A percentile compares a stretch with the other conserved stretches of the same genome.
phyloP scores from a whole-genome alignment of 2,888 invertebrate genomes.

The Hololepta plana region DNA sequence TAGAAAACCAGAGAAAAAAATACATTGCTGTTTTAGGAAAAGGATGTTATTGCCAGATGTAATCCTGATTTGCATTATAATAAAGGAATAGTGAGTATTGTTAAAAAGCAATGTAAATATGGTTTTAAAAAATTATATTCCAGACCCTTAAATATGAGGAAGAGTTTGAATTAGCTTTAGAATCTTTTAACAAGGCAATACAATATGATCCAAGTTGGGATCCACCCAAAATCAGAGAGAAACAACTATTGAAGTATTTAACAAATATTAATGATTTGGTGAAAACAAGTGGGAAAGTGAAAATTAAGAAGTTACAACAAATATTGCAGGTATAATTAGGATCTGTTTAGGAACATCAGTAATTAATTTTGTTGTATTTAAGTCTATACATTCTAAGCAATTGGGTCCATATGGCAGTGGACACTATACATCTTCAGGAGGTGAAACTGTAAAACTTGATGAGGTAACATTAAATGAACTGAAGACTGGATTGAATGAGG shows the following conservation, averaged over 20 bases:
- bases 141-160: constrained; percentile 68
- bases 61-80: constrained; percentile 72
- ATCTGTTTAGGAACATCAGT: background rate
- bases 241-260: constrained; percentile 45
- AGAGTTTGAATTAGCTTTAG: constrained; percentile 49
- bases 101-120: constrained; percentile 3
- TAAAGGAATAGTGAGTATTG: constrained; percentile 57
- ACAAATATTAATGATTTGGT: constrained; percentile 43
- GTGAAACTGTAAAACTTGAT: constrained; percentile 32
- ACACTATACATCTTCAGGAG: constrained; percentile 31
- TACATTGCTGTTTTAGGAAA: constrained; percentile 32
- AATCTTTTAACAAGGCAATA: constrained; percentile 47
- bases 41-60: constrained; percentile 48
- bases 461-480: constrained; percentile 34
- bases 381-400: constrained; percentile 48
- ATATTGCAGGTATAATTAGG: constrained; percentile 38
- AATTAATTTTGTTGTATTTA: constrained; percentile 12
- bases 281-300: constrained; percentile 50
- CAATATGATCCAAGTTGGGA: constrained; percentile 62
- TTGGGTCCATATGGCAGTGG: constrained; percentile 49
- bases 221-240: constrained; percentile 40
- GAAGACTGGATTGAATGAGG: constrained; percentile 42
- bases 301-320: constrained; percentile 48
- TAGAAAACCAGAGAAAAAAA: background rate
- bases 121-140: no score